phyloP scores from a whole-genome alignment of 2,888 invertebrate genomes.

The Eurois occulta region DNA sequence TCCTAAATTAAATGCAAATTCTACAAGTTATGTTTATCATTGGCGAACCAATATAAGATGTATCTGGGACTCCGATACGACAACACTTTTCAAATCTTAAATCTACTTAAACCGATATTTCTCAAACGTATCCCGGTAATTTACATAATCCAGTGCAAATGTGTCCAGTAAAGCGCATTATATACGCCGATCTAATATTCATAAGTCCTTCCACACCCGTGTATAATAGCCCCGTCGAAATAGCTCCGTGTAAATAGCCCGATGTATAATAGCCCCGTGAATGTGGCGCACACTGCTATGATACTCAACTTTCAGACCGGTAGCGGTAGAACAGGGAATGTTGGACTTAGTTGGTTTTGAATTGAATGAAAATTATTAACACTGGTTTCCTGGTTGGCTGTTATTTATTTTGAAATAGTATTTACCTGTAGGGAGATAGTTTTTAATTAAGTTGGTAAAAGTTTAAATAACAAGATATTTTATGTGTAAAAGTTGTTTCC shows the following conservation, averaged over 20 bases:
- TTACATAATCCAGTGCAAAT: constrained; percentile 72
- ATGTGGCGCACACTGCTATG: constrained; percentile 27
- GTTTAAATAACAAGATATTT: too few relatives aligned
- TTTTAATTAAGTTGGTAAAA: not conserved
- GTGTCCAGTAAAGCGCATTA: constrained; percentile 67
- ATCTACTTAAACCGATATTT: constrained; percentile 46
- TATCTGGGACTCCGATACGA: not conserved
- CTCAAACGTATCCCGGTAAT: constrained; percentile 56
- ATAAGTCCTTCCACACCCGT: constrained; percentile 58
- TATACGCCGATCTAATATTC: constrained; percentile 68
- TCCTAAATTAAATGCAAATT: not conserved
- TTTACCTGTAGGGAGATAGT: too few relatives aligned
- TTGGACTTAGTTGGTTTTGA: constrained; percentile 37
- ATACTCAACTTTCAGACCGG: constrained; percentile 45
- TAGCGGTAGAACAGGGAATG: constrained; percentile 25
- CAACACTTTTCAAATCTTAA: not conserved
- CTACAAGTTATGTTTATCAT: not conserved
- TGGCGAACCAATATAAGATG: not conserved
- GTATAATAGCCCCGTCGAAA: constrained; percentile 41
- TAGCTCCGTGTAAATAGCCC: constrained; percentile 19
- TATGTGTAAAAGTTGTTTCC: too few relatives aligned
- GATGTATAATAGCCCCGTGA: constrained; percentile 28
- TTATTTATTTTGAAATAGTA: constrained; percentile 3
- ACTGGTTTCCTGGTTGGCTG: constrained; percentile 17
- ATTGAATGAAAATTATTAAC: constrained; percentile 43